These are phyloP conservation scores for Brenthis hecate DNA, from an alignment of 2,888 invertebrate genomes.

Conservation along the genomic window DNA sequence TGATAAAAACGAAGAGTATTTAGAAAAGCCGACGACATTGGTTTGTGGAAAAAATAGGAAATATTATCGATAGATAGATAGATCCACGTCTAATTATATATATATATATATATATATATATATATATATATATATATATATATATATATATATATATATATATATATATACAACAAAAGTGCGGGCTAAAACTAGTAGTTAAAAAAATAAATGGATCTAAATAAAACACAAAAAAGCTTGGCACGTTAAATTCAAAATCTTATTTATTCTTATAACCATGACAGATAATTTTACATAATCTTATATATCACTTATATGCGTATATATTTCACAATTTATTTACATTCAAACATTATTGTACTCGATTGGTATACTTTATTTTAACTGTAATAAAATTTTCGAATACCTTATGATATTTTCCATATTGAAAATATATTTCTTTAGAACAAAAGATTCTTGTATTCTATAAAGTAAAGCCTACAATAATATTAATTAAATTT, in stretches of 20 bases:
- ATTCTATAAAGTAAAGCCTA: background rate
- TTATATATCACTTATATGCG: conserved; percentile 55
- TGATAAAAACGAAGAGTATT: no score
- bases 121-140: no score
- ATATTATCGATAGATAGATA: no score
- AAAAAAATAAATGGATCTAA: conserved; percentile 21
- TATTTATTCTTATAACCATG: conserved; percentile 70
- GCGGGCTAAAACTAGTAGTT: background rate
- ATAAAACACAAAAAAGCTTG: conserved; percentile 70
- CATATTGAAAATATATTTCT: conserved; percentile 25
- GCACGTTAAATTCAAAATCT: conserved; percentile 80
- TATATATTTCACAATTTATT: conserved; percentile 72
- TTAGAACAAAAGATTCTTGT: background rate
- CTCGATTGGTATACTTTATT: conserved; percentile 74
- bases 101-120: no score
- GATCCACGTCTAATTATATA: no score
- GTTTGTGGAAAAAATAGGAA: no score
- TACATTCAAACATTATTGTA: conserved; percentile 77
- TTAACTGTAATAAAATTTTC: conserved; percentile 49
- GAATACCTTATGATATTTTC: conserved; percentile 34
- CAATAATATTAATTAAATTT: no score
- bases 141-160: no score
- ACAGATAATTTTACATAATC: conserved; percentile 66
- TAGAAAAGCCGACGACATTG: no score
- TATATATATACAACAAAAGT: background rate